phyloP scores from a whole-genome alignment of 2,797 vertebrate species.

The Phyllotis vaccarum region DNA sequence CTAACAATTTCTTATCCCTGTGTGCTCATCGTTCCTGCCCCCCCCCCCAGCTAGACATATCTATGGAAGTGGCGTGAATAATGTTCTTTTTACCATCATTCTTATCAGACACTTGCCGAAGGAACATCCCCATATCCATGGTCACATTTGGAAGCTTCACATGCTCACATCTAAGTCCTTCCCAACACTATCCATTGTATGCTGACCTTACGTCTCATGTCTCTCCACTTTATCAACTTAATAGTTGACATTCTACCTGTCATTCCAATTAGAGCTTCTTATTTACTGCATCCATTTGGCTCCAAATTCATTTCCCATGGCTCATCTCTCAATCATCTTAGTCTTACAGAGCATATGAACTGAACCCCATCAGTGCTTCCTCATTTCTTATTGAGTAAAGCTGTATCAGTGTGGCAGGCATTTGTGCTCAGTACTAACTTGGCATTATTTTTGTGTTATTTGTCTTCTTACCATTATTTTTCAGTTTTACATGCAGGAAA shows the following conservation, averaged over 20 bases:
- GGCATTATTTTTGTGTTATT: not conserved
- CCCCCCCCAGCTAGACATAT: not conserved
- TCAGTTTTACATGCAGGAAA: constrained; percentile 28
- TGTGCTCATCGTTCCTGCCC: not conserved
- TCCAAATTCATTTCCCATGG: constrained; percentile 1
- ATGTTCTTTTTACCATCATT: not conserved
- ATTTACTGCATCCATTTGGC: constrained; percentile 38
- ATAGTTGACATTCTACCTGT: not conserved
- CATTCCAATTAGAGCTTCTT: constrained; percentile 2
- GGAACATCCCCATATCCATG: not conserved
- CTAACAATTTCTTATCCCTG: not conserved
- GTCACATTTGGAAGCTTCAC: not conserved
- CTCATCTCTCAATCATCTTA: not conserved
- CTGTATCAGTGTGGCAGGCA: not conserved
- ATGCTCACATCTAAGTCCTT: not conserved
- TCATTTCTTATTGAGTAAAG: not conserved
- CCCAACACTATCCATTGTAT: not conserved
- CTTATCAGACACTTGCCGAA: constrained; percentile 12
- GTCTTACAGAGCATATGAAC: not conserved
- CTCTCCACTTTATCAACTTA: constrained; percentile 38
- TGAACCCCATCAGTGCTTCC: not conserved
- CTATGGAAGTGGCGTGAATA: not conserved
- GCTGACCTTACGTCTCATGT: not conserved
- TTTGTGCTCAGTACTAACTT: constrained; percentile 9
- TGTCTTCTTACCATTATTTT: not conserved